Base-by-base conservation (phyloP, 2,113 vertebrate genomes). In the Cathartes aura region DNA sequence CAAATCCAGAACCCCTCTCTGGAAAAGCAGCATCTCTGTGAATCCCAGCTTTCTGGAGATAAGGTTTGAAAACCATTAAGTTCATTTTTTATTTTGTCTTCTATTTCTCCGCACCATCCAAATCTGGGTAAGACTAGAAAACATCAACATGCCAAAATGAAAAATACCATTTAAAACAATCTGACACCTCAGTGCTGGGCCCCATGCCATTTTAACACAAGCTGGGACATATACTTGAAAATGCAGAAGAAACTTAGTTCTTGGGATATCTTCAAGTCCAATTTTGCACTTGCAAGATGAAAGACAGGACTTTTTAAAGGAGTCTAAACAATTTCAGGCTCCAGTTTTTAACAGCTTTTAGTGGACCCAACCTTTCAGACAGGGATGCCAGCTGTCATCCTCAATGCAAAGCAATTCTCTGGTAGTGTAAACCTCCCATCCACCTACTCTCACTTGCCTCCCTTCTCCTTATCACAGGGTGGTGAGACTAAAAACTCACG, bases 121-220 rank as follows among this genome's bases (percentile, higher is more conserved):
- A 91, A 82, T 87, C 83, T 92, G 70, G 43, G 34, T 87, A 81
- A 87, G 87, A 82, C 89, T 96, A 95, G 89, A 89, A 96, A 96
- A 89, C 81, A 87, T 64, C 94, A 95, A 96, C 87, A 94, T 87
- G 73, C 43, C 89, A 92, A 87, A 89, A 92, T 76, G 76, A 92
- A 96, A 97, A 93, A 93, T 92, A 95, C 32, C 13, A 87, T 92
- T 92, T 94, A 87, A 95, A 97, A 87, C 86, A 92, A 97, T 90
- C 85, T 90, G 87, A 97, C 93, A 95, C 86, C 43, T 89, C 86
- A 6, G 14, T 45, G 70, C 89, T 97, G 96, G 91, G 95, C 87
- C 92, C 76, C 72, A 82, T 47, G 76, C 91, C 81, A 94, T 94
- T 94, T 93, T 85, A 93, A 76, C 90, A 64, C 92, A 95, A 89